Conservation (phyloP, 2,113 vertebrate species). For the Brevimyrus niger region DNA sequence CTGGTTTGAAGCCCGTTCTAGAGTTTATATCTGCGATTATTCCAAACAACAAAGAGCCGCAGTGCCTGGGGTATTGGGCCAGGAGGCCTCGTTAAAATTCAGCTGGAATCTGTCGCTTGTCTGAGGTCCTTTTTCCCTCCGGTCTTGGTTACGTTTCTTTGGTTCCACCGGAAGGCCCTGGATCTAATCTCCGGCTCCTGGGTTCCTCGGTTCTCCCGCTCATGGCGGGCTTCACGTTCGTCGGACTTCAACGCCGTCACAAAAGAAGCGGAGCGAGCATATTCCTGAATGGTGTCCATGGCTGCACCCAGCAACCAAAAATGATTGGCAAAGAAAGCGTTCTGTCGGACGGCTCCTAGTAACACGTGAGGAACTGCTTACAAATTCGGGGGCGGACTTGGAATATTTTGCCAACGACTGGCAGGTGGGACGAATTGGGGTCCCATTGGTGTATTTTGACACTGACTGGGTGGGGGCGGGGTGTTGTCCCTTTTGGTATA, state of each 20-base stretch:
- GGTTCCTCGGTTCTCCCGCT: not conserved
- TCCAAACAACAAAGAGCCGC: not conserved
- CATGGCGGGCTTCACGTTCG: not conserved
- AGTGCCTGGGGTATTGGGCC: not conserved
- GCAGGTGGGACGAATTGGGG: not conserved
- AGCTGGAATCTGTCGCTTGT: not conserved
- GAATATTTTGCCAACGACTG: not conserved
- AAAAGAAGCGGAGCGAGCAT: not conserved
- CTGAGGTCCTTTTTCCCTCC: constrained; percentile 5
- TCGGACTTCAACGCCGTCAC: not conserved
- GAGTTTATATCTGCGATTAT: not conserved
- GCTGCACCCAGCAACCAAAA: not conserved
- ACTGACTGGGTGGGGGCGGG: too few species aligned
- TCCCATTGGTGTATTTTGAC: not conserved
- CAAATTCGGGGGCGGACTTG: not conserved
- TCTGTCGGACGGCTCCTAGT: too few species aligned
- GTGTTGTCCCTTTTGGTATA: not conserved
- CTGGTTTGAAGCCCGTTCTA: not conserved
- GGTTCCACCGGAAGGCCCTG: not conserved
- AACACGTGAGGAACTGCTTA: not conserved
- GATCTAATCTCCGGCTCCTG: not conserved
- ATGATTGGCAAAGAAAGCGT: too few species aligned
- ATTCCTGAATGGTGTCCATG: not conserved
- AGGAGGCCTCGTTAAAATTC: not conserved
- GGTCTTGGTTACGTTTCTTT: not conserved